Conservation (phyloP, 2,797 vertebrate species). For the Neomorphus geoffroyi region DNA sequence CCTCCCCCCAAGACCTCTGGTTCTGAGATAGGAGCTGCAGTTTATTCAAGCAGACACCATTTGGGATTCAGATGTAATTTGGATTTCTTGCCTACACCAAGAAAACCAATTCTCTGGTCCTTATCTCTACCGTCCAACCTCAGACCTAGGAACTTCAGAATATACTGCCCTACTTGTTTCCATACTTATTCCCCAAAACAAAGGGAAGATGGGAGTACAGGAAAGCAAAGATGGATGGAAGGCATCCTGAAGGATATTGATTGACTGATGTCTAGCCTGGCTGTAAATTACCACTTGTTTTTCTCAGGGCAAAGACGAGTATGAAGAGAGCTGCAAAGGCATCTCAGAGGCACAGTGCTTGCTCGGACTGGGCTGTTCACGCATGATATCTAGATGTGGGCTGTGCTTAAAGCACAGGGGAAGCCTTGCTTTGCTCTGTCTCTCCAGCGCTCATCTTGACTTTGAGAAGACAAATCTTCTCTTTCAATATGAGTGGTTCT, state of each 20-base stretch:
- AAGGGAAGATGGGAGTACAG: neutral
- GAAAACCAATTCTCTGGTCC: neutral
- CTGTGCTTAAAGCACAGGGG: neutral
- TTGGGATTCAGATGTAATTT: neutral
- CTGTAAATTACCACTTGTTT: neutral
- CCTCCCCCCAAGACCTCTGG: neutral
- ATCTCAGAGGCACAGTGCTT: neutral
- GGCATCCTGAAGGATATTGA: neutral
- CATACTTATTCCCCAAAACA: neutral
- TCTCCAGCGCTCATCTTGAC: neutral
- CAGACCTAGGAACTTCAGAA: neutral
- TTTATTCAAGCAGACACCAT: neutral
- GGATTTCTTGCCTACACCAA: neutral
- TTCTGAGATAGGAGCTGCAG: neutral
- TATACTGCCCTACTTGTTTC: neutral
- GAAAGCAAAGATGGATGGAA: slow-evolving; percentile 16
- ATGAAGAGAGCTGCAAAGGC: neutral
- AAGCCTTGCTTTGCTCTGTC: neutral
- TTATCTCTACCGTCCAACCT: neutral
- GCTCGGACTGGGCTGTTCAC: neutral
- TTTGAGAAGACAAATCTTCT: neutral
- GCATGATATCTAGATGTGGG: neutral
- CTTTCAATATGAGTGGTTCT: neutral
- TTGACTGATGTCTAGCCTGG: neutral
- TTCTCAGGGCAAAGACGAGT: neutral